These are phyloP conservation scores for Eolophus roseicapilla DNA, from an alignment of 2,113 vertebrate genomes.

Conservation along the genomic window DNA sequence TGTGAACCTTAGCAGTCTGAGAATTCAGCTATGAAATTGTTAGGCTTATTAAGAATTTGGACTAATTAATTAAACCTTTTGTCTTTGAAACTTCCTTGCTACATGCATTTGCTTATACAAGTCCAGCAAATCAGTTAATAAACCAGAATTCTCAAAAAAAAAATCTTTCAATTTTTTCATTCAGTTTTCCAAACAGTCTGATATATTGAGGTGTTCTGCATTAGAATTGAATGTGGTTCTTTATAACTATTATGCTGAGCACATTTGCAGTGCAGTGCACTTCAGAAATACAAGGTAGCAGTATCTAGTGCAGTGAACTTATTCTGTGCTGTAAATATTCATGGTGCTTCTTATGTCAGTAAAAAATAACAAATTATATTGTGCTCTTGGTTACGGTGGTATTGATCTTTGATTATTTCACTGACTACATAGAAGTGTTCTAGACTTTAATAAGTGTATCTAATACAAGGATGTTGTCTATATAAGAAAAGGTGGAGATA, in stretches of 20 bases:
- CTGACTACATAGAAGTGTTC: background rate
- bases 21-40: background rate
- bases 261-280: background rate
- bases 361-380: slow-evolving; percentile 26
- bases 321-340: slow-evolving; percentile 40
- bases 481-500: background rate
- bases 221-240: background rate
- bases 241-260: background rate
- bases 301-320: background rate
- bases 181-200: background rate
- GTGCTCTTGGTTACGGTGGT: background rate
- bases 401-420: slow-evolving; percentile 31
- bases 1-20: background rate
- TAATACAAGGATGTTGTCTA: background rate
- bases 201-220: background rate
- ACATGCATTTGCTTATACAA: background rate
- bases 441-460: slow-evolving; percentile 1
- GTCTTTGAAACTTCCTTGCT: background rate
- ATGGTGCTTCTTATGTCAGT: slow-evolving; percentile 6
- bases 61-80: background rate
- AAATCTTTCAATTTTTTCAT: background rate
- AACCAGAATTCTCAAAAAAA: background rate
- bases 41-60: slow-evolving; percentile 2
- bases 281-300: slow-evolving; percentile 6
- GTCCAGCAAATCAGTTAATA: background rate